Evolutionary conservation across 2,888 invertebrate species (phyloP), one percentile per base, ranked within the genome.

Genomic region (Epinotia ramella): DNA sequence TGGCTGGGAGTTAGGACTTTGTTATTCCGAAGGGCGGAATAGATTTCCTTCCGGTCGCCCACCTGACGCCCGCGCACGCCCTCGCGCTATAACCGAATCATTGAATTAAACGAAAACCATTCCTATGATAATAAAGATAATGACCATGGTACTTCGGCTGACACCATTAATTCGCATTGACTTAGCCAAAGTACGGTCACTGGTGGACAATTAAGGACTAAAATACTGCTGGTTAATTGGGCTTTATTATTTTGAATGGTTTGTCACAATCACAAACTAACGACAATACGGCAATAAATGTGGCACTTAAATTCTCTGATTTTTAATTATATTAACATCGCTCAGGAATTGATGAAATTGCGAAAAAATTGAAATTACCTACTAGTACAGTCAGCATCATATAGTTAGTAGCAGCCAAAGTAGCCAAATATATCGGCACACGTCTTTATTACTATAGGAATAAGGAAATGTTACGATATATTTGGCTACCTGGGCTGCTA

Each of bases 11-110:
- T 69, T 69, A 69, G 24, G 46, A n/a, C 60, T 28, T 60, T 69
- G 40, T 60, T 24, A n/a, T 24, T 12, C 44, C 20, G 44, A n/a
- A 28, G 16, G 3, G 46, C 46, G 66, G 66, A 76, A 76, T 72
- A 76, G 81, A 86, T 84, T 94, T 92, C 92, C 94, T 93, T 93
- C 93, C 93, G 92, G 91, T 84, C 91, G 88, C 93, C 93, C 87
- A 93, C 93, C 83, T 80, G 77, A 81, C 85, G 84, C 89, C 87
- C 86, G 85, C 89, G 79, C 82, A 77, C 82, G 87, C 91, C 89
- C 83, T 85, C 91, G 85, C 88, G 78, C 73, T 64, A 73, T 78
- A 81, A 81, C 87, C 87, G 89, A 89, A 90, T 91, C 89, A 91
- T 81, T 81, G 80, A 83, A 87, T 86, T 86, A 85, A 84, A 87